Base-by-base conservation (phyloP, 2,113 vertebrate genomes). In the Dolichotis patagonum region DNA sequence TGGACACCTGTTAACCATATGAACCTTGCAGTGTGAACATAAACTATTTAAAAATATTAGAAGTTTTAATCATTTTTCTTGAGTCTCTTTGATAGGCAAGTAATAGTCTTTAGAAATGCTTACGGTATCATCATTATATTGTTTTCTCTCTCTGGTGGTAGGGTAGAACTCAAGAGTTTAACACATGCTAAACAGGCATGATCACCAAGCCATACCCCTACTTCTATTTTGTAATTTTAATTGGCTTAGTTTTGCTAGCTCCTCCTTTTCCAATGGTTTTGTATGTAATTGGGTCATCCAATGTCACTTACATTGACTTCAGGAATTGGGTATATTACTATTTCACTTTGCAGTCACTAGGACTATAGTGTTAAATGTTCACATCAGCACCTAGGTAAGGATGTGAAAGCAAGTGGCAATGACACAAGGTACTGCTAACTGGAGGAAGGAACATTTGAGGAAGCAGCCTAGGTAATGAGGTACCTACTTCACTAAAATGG, bases 71-170 rank as follows among this genome's bases (percentile, higher is more conserved):
- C 41, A 62, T 46, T 38, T 69, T 94, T 94, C 22, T 78, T 38
- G 54, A n/a, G 28, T 38, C 35, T 89, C 22, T 84, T 95, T 84
- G 24, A 91, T 84, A 91, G 6, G 35, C 24, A 95, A 86, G 56
- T 60, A 82, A 83, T 26, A 69, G 16, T 71, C n/a, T 90, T 94
- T 94, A 62, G 10, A 94, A 82, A 97, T 41, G 46, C 13, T 35
- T 54, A 30, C 77, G 78, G 9, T 62, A 75, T 62, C 5, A 30
- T 73, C 60, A 83, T 78, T 69, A 30, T 63, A 41, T 35, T 90
- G 43, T 83, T 67, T 82, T 38, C 19, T 46, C 8, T 46, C 46
- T 20, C 28, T 58, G 65, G 32, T 75, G 38, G 38, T 75, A 38
- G 63, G 38, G 19, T 46, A 32, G 20, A 71, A 58, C 26, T 20